Conservation (phyloP, 2,113 vertebrate species). For the Spea bombifrons region DNA sequence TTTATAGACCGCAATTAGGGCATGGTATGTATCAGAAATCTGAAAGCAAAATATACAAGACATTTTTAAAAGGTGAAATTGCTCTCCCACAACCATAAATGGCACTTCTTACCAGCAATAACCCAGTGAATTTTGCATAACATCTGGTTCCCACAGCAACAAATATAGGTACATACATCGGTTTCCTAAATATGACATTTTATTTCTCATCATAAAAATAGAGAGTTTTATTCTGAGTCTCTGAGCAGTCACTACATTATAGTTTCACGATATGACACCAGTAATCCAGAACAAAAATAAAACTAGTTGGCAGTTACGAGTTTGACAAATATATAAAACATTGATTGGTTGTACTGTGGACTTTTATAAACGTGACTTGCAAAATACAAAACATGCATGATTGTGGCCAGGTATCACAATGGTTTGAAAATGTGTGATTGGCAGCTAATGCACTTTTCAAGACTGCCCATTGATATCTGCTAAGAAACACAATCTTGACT, state of each 20-base stretch:
- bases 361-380: too few species aligned
- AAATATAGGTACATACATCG: conserved; percentile 41
- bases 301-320: not conserved
- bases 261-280: not conserved
- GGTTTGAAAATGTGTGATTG: too few species aligned
- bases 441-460: too few species aligned
- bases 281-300: not conserved
- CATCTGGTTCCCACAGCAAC: conserved; percentile 47
- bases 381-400: too few species aligned
- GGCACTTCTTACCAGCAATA: conserved; percentile 47
- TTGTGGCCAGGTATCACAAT: too few species aligned
- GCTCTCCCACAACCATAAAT: conserved; percentile 48
- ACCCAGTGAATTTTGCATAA: conserved; percentile 44
- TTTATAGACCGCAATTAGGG: conserved; percentile 47
- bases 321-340: not conserved
- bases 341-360: too few species aligned
- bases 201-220: conserved; percentile 44
- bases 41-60: conserved; percentile 49
- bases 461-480: too few species aligned
- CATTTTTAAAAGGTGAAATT: conserved; percentile 49
- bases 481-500: too few species aligned
- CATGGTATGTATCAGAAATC: conserved; percentile 48
- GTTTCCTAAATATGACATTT: conserved; percentile 46
- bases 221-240: conserved; percentile 36
- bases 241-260: conserved; percentile 12